A percentile compares a stretch with the other conserved stretches of the same genome.
phyloP scores from a whole-genome alignment of 2,888 invertebrate species.

The Acrobasis suavella region DNA sequence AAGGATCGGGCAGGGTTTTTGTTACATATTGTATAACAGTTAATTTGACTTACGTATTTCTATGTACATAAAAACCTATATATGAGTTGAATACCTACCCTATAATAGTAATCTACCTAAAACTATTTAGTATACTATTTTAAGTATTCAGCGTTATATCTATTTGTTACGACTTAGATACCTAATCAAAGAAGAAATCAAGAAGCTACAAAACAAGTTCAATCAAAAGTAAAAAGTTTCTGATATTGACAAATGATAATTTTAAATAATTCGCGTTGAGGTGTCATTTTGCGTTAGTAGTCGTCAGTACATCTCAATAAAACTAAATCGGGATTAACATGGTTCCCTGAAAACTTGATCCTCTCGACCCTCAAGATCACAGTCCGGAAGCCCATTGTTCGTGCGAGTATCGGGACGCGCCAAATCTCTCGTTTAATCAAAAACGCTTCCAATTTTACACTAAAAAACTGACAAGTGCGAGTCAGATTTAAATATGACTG shows the following conservation, averaged over 20 bases:
- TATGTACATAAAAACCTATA: no score
- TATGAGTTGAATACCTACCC: no score
- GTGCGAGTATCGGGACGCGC: constrained; percentile 58
- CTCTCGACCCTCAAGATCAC: constrained; percentile 44
- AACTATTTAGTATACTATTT: no score
- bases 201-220: background rate
- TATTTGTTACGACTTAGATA: no score
- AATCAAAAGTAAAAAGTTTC: background rate
- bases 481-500: background rate
- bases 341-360: constrained; percentile 61
- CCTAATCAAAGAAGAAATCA: background rate
- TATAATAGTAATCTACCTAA: no score
- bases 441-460: constrained; percentile 71
- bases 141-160: no score
- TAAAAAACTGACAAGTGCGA: constrained; percentile 29
- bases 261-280: background rate
- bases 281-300: constrained; percentile 4
- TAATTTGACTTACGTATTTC: no score
- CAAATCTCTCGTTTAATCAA: constrained; percentile 72
- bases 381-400: constrained; percentile 76
- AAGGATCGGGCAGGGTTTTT: no score
- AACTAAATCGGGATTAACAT: constrained; percentile 42
- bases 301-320: constrained; percentile 22
- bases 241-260: no score
- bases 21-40: no score